A percentile compares a stretch with the other conserved stretches of the same genome.
These are phyloP conservation scores for Chinchilla lanigera DNA, from an alignment of 2,113 vertebrate species.

Conservation along the genomic window DNA sequence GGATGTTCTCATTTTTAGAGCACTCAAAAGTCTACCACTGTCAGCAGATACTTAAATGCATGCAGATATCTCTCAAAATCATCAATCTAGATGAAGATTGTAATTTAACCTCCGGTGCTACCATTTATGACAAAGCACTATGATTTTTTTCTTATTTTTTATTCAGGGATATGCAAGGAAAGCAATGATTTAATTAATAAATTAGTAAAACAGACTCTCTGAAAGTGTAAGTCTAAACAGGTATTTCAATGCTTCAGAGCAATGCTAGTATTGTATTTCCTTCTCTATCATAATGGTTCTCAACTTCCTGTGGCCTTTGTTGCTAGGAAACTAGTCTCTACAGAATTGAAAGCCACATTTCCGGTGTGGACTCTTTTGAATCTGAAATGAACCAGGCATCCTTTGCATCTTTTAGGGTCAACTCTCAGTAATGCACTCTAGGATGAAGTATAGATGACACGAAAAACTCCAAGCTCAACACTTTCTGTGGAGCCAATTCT, in stretches of 20 bases:
- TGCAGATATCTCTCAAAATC: slow-evolving; percentile 49
- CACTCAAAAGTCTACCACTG: slow-evolving; percentile 48
- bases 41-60: slow-evolving; percentile 54
- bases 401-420: slow-evolving; percentile 9
- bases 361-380: slow-evolving; percentile 20
- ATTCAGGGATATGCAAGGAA: neutral
- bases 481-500: neutral
- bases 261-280: slow-evolving; percentile 62
- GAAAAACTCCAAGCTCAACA: neutral
- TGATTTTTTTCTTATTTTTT: slow-evolving; percentile 55
- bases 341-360: slow-evolving; percentile 58
- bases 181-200: slow-evolving; percentile 74
- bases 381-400: slow-evolving; percentile 46
- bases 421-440: neutral
- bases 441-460: neutral
- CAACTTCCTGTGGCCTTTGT: slow-evolving; percentile 76
- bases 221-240: slow-evolving; percentile 61
- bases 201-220: slow-evolving; percentile 69
- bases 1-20: slow-evolving; percentile 48
- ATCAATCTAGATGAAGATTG: slow-evolving; percentile 15
- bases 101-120: slow-evolving; percentile 24
- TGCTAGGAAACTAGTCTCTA: slow-evolving; percentile 82
- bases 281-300: slow-evolving; percentile 69
- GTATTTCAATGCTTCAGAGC: slow-evolving; percentile 60
- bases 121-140: slow-evolving; percentile 50